Percentiles rank a stretch among this genome's conserved stretches.
Conservation (phyloP, 2,113 vertebrate genomes). For the Hippocampus guttulatus region DNA sequence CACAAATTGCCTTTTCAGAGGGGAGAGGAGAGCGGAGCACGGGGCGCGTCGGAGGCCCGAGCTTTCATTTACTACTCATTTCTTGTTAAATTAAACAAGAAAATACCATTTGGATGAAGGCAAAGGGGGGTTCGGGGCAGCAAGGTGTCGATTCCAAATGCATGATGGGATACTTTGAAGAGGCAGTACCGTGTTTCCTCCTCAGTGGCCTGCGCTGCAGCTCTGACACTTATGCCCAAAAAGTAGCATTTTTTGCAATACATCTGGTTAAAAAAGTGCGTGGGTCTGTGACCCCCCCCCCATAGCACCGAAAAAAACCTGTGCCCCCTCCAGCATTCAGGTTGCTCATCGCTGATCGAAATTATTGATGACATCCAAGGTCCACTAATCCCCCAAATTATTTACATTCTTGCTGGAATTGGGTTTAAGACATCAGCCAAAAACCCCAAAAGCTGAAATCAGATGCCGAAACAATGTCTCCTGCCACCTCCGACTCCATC, state of each 20-base stretch:
- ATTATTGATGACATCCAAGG: too few relatives aligned
- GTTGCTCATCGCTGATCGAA: too few relatives aligned
- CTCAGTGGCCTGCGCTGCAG: conserved; percentile 5
- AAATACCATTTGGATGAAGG: conserved; percentile 83
- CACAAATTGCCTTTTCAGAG: conserved; percentile 95
- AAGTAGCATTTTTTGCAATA: background rate
- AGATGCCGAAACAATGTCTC: conserved; percentile 34
- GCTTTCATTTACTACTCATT: conserved; percentile 95
- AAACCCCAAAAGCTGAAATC: conserved; percentile 10
- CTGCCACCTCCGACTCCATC: conserved; percentile 28
- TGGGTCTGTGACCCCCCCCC: too few relatives aligned
- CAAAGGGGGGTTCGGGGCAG: conserved; percentile 58
- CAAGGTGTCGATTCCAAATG: conserved; percentile 30
- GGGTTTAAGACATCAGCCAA: background rate
- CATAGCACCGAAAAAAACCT: too few relatives aligned
- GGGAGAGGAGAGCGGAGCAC: conserved; percentile 90
- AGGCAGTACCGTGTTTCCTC: conserved; percentile 26
- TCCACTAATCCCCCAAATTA: background rate
- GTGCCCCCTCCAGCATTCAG: too few relatives aligned
- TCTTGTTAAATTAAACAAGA: conserved; percentile 98
- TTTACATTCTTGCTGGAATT: background rate
- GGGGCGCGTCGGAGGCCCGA: conserved; percentile 81
- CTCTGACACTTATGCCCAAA: background rate
- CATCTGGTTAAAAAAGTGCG: background rate
- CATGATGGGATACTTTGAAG: conserved; percentile 39